Evolutionary conservation across 1,140 invertebrate species (phyloP), one percentile per base, ranked within the genome.

Genomic region (Bicyclus anynana): DNA sequence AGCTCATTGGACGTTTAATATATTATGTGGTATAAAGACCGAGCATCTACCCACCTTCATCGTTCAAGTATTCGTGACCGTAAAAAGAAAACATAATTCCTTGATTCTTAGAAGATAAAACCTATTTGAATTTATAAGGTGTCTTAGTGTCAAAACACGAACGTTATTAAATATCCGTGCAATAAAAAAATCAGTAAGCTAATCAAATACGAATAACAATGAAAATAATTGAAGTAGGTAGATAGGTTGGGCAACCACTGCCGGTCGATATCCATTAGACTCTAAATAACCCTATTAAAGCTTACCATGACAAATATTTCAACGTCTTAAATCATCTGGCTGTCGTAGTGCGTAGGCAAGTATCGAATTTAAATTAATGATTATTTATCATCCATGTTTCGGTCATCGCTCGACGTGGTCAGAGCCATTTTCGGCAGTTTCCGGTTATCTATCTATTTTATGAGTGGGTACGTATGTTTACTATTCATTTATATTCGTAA

Each of bases 281-380:
- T 38, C 29, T 29, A 55, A 38, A 49, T 49, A 49, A 55, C 44
- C 46, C 29, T 27, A 55, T 55, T 26, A 48, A 13, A 55, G 37
- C 14, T 40, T 40, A 47, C 35, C 59, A 53, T 67, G 62, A 71
- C 63, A 80, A 72, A 73, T 69, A 77, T 77, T 71, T 64, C 47
- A 67, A 38, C 21, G 53, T 70, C 58, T 68, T 84, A 77, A 82
- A 80, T 83, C 73, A 83, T 72, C 50, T 51, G 40, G 53, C 58
- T 75, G 77, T 83, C 69, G 70, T 71, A 69, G 59, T 64, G 70
- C 68, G 77, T 84, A 69, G 75, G 74, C 72, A 69, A 78, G 72
- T 74, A 72, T 79, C 72, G 82, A 81, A 78, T 81, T 78, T 74
- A 75, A 80, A 85, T 85, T 72, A 83, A 79, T 74, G 63, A 76